These are phyloP conservation scores for Argyra leucocephala DNA, from an alignment of 2,888 invertebrate genomes.

Conservation along the genomic window DNA sequence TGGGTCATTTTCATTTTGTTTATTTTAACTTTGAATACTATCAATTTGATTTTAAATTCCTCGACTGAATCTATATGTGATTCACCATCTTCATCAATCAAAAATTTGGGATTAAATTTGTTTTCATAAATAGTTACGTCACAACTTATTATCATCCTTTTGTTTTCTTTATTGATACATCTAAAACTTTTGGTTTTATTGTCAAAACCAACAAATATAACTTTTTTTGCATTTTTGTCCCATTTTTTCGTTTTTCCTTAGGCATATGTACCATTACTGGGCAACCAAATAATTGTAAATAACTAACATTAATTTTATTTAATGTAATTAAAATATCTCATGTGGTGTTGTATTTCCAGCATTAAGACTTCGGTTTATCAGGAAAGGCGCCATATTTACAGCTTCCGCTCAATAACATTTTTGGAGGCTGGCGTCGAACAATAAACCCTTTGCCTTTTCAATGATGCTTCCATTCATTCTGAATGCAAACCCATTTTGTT, in stretches of 20 bases:
- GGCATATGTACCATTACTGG: constrained; percentile 14
- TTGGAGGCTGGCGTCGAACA: constrained; percentile 15
- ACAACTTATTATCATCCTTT: too few relatives aligned
- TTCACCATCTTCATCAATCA: too few relatives aligned
- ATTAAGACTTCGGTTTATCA: constrained; percentile 12
- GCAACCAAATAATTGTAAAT: constrained; percentile 35
- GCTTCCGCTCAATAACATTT: constrained; percentile 23
- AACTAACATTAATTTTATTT: constrained; percentile 30
- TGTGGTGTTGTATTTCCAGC: constrained; percentile 28
- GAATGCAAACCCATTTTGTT: not conserved
- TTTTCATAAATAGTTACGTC: too few relatives aligned
- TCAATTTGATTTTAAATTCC: too few relatives aligned
- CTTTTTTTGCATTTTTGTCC: too few relatives aligned
- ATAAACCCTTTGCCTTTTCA: constrained; percentile 22
- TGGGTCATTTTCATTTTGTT: too few relatives aligned
- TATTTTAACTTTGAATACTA: too few relatives aligned
- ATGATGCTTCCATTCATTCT: constrained; percentile 21
- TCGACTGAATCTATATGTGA: too few relatives aligned
- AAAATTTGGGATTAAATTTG: too few relatives aligned
- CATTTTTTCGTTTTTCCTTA: constrained; percentile 11
- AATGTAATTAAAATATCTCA: constrained; percentile 36
- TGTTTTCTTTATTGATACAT: too few relatives aligned
- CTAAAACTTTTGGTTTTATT: too few relatives aligned
- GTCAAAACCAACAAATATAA: too few relatives aligned
- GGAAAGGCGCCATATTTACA: constrained; percentile 22